Evolutionary conservation across 2,888 invertebrate genomes (phyloP).

Genomic region (Cistogaster globosa): DNA sequence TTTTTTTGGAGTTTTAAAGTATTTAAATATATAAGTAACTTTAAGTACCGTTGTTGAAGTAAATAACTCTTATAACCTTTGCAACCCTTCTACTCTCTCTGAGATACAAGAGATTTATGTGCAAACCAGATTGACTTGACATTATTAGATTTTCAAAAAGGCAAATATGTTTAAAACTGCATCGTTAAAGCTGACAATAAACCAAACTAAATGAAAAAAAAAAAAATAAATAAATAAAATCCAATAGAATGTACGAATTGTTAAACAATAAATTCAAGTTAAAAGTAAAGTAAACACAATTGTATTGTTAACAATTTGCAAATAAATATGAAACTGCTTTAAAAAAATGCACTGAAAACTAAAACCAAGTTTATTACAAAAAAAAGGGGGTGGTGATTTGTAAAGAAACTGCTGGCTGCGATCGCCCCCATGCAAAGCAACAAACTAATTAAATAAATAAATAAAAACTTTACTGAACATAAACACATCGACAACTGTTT

Average conservation of each 20-base stretch:
- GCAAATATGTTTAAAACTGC: not conserved
- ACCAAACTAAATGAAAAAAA: slow-evolving; percentile 22
- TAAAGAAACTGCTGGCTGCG: slow-evolving; percentile 13
- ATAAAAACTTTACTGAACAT: slow-evolving; percentile 4
- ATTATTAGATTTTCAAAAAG: slow-evolving; percentile 32
- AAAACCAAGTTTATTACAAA: not conserved
- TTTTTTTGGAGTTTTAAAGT: too few species aligned
- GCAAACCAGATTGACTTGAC: slow-evolving; percentile 58
- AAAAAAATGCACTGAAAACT: slow-evolving; percentile 1
- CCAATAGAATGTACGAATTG: slow-evolving; percentile 37
- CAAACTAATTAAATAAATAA: not conserved
- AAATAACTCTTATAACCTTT: not conserved
- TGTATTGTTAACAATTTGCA: slow-evolving; percentile 35
- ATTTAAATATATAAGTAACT: too few species aligned
- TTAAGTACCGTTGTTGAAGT: too few species aligned
- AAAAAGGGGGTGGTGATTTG: slow-evolving; percentile 40
- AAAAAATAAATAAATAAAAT: too few species aligned
- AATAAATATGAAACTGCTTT: not conserved
- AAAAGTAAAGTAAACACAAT: slow-evolving; percentile 30
- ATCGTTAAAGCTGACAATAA: slow-evolving; percentile 33
- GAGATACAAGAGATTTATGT: not conserved
- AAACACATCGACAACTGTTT: too few species aligned
- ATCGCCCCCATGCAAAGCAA: not conserved
- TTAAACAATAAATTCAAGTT: slow-evolving; percentile 47
- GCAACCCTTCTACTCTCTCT: too few species aligned